A percentile compares a stretch with the other conserved stretches of the same genome.
Conservation (phyloP, 2,797 vertebrate species). For the Tragopan temminckii region DNA sequence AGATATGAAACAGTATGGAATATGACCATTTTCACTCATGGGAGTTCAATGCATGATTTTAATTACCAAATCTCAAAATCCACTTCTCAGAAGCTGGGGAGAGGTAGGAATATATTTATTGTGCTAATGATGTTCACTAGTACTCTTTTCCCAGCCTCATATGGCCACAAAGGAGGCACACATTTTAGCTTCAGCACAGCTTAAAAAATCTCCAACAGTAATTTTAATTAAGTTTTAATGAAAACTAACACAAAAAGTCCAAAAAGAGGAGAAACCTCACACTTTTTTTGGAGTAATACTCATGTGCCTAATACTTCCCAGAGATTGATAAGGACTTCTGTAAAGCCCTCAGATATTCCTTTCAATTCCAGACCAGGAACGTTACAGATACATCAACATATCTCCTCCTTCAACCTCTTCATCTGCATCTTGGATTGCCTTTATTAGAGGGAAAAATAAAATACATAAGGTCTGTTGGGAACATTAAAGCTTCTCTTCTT, state of each 20-base stretch:
- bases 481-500: neutral
- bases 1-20: neutral
- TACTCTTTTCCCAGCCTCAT: neutral
- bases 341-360: neutral
- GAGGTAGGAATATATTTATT: neutral
- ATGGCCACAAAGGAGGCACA: neutral
- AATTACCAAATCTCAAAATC: neutral
- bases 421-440: neutral
- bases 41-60: neutral
- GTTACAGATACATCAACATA: rapidly evolving
- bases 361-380: neutral
- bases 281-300: neutral
- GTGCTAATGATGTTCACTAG: neutral
- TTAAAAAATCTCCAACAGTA: neutral
- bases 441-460: neutral
- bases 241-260: neutral
- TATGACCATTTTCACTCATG: neutral
- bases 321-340: neutral
- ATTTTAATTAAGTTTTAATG: neutral
- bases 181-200: neutral
- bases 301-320: neutral
- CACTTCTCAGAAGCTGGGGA: neutral
- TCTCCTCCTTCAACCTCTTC: neutral
- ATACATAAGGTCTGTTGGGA: neutral
- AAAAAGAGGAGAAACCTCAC: neutral